A percentile compares a stretch with the other conserved stretches of the same genome.
These are phyloP conservation scores for Eumaeus atala DNA, from an alignment of 1,140 invertebrate species.

Conservation along the genomic window DNA sequence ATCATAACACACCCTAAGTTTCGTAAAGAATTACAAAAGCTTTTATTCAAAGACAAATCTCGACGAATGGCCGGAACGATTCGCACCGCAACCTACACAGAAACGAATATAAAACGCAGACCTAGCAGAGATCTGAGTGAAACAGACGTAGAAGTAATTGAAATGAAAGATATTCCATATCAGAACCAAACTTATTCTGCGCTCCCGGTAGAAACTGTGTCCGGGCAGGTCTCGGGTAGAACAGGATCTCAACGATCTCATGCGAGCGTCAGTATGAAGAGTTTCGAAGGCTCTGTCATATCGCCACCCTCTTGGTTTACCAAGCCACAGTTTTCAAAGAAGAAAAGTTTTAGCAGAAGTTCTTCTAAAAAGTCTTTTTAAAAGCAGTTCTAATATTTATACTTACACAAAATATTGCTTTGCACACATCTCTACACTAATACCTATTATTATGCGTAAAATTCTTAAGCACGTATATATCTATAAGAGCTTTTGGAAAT, in stretches of 20 bases:
- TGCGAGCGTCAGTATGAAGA: conserved; percentile 53
- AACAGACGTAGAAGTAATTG: conserved; percentile 63
- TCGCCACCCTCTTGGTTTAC: conserved; percentile 68
- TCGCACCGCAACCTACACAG: conserved; percentile 46
- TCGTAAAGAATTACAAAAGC: conserved; percentile 73
- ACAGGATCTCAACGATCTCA: conserved; percentile 53
- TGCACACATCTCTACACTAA: neutral
- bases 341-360: conserved; percentile 51
- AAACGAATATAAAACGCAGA: conserved; percentile 39
- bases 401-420: conserved; percentile 4
- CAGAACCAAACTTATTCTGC: conserved; percentile 25
- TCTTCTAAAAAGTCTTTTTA: conserved; percentile 37
- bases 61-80: conserved; percentile 51
- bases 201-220: conserved; percentile 42
- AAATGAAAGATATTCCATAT: conserved; percentile 70
- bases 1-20: conserved; percentile 82
- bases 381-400: conserved; percentile 3
- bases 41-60: conserved; percentile 59
- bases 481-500: too few relatives aligned
- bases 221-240: conserved; percentile 45
- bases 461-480: too few relatives aligned
- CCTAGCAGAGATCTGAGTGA: conserved; percentile 61
- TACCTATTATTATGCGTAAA: too few relatives aligned
- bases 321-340: conserved; percentile 63
- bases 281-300: conserved; percentile 52